Base-by-base conservation (phyloP, 2,797 vertebrate genomes). In the Gastrophryne carolinensis region DNA sequence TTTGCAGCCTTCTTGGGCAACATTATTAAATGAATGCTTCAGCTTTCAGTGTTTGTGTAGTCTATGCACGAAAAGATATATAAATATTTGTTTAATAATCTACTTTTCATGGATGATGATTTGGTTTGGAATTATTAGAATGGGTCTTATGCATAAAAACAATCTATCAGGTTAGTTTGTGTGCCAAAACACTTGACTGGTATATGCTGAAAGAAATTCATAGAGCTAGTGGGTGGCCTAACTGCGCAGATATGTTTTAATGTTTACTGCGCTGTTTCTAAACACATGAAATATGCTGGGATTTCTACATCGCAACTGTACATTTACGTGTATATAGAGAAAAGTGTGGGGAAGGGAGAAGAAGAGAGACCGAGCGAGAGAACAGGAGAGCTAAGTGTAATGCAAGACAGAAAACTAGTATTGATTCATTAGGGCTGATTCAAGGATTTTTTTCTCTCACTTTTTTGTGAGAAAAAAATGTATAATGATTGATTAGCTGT, bases 251-350 rank as follows among this genome's bases (percentile, higher is more conserved):
- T 85, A 82, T 80, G 84, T 89, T 88, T 89, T 86, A 85, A 86
- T 82, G 85, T 84, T 86, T 85, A 84, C 87, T 90, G 87, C 79
- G 82, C 87, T 90, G 79, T 87, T 88, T 87, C 87, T 88, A 90
- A 91, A 90, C 87, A 90, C 83, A 89, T 80, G 82, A 84, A 86
- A 81, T 85, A 85, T 83, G 86, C 84, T 84, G 63, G 84, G 84
- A 84, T 88, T 79, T 90, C 88, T 87, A 83, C 83, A 88, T 90
- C 89, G 90, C 88, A 90, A 80, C n/a, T 69, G 69, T 6, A 83
- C 78, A 76, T 66, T 83, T 68, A 68, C 79, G n/a, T n/a, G n/a
- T n/a, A n/a, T n/a, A n/a, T n/a, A n/a, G n/a, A n/a, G n/a, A n/a
- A n/a, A n/a, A n/a, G n/a, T n/a, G n/a, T n/a, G n/a, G n/a, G n/a